Conservation (phyloP, 2,797 vertebrate species). For the Premnoplex brunnescens region DNA sequence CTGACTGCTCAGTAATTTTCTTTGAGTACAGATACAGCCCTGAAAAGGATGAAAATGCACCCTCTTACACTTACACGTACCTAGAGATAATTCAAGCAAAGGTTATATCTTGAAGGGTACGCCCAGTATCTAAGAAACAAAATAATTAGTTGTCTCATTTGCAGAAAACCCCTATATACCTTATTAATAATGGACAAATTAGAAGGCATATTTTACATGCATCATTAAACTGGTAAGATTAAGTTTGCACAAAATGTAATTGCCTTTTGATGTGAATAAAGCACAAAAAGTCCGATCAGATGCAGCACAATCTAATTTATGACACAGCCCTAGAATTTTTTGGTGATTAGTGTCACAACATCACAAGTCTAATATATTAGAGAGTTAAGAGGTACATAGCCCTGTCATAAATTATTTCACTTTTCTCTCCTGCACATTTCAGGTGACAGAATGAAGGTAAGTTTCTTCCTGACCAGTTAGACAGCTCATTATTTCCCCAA, state of each 20-base stretch:
- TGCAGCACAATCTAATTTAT: slow-evolving; percentile 51
- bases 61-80: not conserved
- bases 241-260: slow-evolving; percentile 68
- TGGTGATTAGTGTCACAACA: slow-evolving; percentile 56
- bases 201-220: slow-evolving; percentile 61
- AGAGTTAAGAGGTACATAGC: slow-evolving; percentile 19
- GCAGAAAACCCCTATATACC: not conserved
- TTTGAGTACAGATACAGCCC: not conserved
- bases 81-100: slow-evolving; percentile 22
- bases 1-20: not conserved
- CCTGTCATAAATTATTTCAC: slow-evolving; percentile 36
- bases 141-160: slow-evolving; percentile 18
- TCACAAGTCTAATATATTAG: slow-evolving; percentile 42
- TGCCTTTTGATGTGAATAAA: slow-evolving; percentile 63
- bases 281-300: slow-evolving; percentile 46
- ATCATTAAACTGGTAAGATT: slow-evolving; percentile 63
- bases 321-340: slow-evolving; percentile 1
- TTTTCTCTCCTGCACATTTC: not conserved
- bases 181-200: slow-evolving; percentile 67
- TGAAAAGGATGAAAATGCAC: not conserved
- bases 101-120: not conserved
- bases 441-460: not conserved
- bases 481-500: slow-evolving; percentile 50
- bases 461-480: not conserved
- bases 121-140: not conserved